These are phyloP conservation scores for Tribolium madens DNA, from an alignment of 1,140 invertebrate genomes.

Conservation along the genomic window DNA sequence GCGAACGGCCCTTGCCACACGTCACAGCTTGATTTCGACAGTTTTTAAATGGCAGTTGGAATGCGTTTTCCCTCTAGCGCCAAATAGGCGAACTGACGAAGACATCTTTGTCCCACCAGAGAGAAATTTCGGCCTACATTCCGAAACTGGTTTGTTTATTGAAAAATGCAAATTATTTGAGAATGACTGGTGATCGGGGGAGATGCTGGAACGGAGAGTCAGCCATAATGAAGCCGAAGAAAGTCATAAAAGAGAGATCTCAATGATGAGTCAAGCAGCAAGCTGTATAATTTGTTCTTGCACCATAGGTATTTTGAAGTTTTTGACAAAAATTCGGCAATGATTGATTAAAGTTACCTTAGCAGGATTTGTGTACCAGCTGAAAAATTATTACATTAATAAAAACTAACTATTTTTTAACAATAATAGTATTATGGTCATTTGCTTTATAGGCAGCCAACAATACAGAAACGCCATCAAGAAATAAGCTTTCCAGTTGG, in stretches of 20 bases:
- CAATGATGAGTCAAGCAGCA: neutral
- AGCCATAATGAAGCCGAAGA: neutral
- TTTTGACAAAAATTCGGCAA: too few relatives aligned
- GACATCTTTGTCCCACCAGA: neutral
- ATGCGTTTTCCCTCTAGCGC: constrained; percentile 45
- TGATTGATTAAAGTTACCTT: too few relatives aligned
- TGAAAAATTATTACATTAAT: too few relatives aligned
- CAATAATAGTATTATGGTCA: too few relatives aligned
- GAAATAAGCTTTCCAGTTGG: too few relatives aligned
- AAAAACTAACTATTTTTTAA: too few relatives aligned
- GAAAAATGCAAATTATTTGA: constrained; percentile 31
- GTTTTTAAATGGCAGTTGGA: constrained; percentile 53
- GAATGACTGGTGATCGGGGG: neutral
- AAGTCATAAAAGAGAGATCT: neutral
- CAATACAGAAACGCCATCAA: too few relatives aligned
- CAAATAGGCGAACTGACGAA: constrained; percentile 39
- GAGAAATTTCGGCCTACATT: constrained; percentile 37
- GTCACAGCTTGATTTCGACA: constrained; percentile 45
- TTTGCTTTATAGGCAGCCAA: too few relatives aligned
- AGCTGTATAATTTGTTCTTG: neutral
- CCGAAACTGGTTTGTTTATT: constrained; percentile 35
- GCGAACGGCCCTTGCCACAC: constrained; percentile 44
- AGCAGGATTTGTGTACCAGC: too few relatives aligned
- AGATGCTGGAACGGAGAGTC: neutral
- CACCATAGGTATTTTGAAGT: too few relatives aligned